Evolutionary conservation across 2,888 invertebrate species (phyloP), one percentile per base, ranked within the genome.

Genomic region (Herminia tarsipennalis): DNA sequence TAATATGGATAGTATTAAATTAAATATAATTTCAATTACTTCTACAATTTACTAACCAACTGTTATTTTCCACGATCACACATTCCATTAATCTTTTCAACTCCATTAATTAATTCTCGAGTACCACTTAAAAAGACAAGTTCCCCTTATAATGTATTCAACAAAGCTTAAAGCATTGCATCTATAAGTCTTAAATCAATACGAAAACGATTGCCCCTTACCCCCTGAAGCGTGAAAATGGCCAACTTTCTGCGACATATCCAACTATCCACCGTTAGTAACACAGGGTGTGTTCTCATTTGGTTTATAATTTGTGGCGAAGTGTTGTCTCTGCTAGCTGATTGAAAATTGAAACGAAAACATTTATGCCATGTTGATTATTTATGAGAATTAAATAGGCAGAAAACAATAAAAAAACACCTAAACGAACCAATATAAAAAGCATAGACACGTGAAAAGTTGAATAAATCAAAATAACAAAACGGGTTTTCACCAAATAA

Each of bases 151-250:
- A 35, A 22, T 28, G 3, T 18, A 36, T 22, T 24, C 22, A 36
- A 36, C 35, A 24, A 36, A 18, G 29, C 35, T 18, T 35, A 33
- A 25, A 40, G 16, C 14, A 30, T 40, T 40, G 39, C 35, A 41
- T 47, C 32, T 41, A 17, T 47, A 47, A 41, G 40, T 17, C 8
- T 29, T 47, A 47, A 47, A 41, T 47, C 46, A 47, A 47, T 40
- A 47, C 25, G n/a, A 40, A 35, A 47, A 22, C 46, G 40, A 47
- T 47, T 32, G 40, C 17, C 8, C 16, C 12, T 14, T n/a, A 27
- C n/a, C 46, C 36, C 14, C 22, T 10, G 40, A n/a, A 41, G 46
- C 40, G 40, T 47, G 46, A 41, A 47, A 47, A 47, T 47, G 41
- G 40, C 32, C 25, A 41, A 47, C 36, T 47, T 36, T 41, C 36